Evolutionary conservation across 1,140 invertebrate genomes (phyloP), one percentile per base, ranked within the genome.

Genomic region (Eriosoma lanigerum): DNA sequence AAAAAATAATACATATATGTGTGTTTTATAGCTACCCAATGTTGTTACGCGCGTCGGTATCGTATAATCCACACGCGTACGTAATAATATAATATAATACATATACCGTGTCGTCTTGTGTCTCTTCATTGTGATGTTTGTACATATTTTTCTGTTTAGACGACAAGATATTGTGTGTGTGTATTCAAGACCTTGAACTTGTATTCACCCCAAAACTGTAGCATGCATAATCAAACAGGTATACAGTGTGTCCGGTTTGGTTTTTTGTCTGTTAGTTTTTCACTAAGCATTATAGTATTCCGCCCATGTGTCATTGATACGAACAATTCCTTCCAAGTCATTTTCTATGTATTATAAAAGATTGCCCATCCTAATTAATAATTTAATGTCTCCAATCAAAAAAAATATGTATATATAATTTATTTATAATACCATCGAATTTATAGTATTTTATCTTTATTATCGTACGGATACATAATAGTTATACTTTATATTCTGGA

Each of bases 141-240:
- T 68, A 68, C 13, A 21, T 68, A 26, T 24, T 60, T 32, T 24
- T 26, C 5, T 48, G 54, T 29, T 1, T 32, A 48, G n/a, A 70
- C 66, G 19, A 38, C 32, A 38, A 70, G 66, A 70, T 54, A 73
- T n/a, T 29, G 12, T 29, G 48, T 60, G 32, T 58, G 29, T 56
- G 50, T 73, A 26, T n/a, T 29, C 21, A 60, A 58, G 73, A 76
- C 73, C 73, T 76, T 76, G 73, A 76, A 76, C 73, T 76, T 76
- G 54, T 76, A 17, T 76, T 76, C 50, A 76, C 73, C 73, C 73
- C 52, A 76, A 76, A 76, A 76, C 73, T 58, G 73, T 76, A 76
- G 73, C 73, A 76, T 76, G 73, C 73, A 76, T 76, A 76, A 76
- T 76, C 73, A 56, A 76, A 76, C 52, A 76, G 32, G 73, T 56